phyloP scores from a whole-genome alignment of 2,888 invertebrate genomes.

The Corythucha ciliata region DNA sequence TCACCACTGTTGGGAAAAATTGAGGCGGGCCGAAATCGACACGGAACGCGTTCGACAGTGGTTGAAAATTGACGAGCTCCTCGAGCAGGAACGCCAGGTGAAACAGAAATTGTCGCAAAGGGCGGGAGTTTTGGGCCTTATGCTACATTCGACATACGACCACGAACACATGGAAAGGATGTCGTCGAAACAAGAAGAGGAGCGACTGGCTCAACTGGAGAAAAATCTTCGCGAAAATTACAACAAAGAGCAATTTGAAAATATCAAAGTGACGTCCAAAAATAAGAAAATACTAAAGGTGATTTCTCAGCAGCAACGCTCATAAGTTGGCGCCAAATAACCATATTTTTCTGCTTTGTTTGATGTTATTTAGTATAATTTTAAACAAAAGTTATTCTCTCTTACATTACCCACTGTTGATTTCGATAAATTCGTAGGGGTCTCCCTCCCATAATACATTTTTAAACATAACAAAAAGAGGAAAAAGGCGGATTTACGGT shows the following conservation, averaged over 20 bases:
- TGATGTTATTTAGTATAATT: too few relatives aligned
- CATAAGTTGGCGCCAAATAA: too few relatives aligned
- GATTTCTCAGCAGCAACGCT: too few relatives aligned
- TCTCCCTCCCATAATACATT: too few relatives aligned
- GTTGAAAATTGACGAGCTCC: conserved; percentile 84
- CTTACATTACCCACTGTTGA: too few relatives aligned
- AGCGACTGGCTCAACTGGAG: conserved; percentile 25
- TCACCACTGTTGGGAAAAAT: conserved; percentile 94
- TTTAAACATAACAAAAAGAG: too few relatives aligned
- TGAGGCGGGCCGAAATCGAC: conserved; percentile 87
- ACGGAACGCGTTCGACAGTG: conserved; percentile 70
- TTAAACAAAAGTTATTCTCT: too few relatives aligned
- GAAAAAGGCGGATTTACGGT: too few relatives aligned
- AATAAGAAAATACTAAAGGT: conserved; percentile 22
- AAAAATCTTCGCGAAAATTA: conserved; percentile 24
- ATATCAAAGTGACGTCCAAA: conserved; percentile 24
- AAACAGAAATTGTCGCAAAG: conserved; percentile 61
- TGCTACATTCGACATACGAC: conserved; percentile 95
- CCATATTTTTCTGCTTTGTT: too few relatives aligned
- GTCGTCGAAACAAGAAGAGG: conserved; percentile 37
- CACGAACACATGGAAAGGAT: conserved; percentile 78
- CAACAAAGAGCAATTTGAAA: conserved; percentile 27
- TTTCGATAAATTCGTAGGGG: too few relatives aligned
- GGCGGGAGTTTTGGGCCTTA: conserved; percentile 83
- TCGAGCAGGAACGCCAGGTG: conserved; percentile 86